phyloP scores from a whole-genome alignment of 2,113 vertebrate genomes.

The Argyrosomus japonicus region DNA sequence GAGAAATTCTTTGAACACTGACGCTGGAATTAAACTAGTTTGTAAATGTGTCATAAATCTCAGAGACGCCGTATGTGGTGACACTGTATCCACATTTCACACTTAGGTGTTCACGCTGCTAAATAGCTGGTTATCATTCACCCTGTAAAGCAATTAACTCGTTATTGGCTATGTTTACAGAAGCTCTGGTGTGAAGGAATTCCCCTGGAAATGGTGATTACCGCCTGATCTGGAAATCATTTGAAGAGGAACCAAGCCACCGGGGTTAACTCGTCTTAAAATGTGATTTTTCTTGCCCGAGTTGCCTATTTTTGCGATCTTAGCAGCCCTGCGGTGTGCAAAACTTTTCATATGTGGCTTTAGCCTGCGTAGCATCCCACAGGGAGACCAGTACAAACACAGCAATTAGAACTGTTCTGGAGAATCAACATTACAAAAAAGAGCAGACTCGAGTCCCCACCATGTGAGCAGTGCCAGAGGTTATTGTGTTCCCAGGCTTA shows the following conservation, averaged over 20 bases:
- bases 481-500: slow-evolving; percentile 77
- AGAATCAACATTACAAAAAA: slow-evolving; percentile 59
- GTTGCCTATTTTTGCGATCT: slow-evolving; percentile 42
- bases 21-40: slow-evolving; percentile 68
- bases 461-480: slow-evolving; percentile 74
- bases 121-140: slow-evolving; percentile 78
- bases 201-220: slow-evolving; percentile 77
- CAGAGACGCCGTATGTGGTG: slow-evolving; percentile 44
- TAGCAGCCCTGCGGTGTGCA: slow-evolving; percentile 8
- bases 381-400: slow-evolving; percentile 74
- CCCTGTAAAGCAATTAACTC: slow-evolving; percentile 78
- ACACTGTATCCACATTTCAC: slow-evolving; percentile 75
- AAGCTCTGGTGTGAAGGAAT: slow-evolving; percentile 76
- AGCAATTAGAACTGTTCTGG: slow-evolving; percentile 71
- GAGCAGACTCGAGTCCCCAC: slow-evolving; percentile 39
- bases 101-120: slow-evolving; percentile 61
- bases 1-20: slow-evolving; percentile 70
- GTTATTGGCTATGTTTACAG: slow-evolving; percentile 79
- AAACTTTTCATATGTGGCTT: slow-evolving; percentile 43
- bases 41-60: slow-evolving; percentile 82
- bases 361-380: slow-evolving; percentile 43
- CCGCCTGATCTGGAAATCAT: slow-evolving; percentile 74
- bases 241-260: slow-evolving; percentile 63
- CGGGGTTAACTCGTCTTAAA: slow-evolving; percentile 36
- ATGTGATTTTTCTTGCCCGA: slow-evolving; percentile 26